Evolutionary conservation across 1,140 invertebrate genomes (phyloP), one percentile per base, ranked within the genome.

Genomic region (Penaeus indicus): DNA sequence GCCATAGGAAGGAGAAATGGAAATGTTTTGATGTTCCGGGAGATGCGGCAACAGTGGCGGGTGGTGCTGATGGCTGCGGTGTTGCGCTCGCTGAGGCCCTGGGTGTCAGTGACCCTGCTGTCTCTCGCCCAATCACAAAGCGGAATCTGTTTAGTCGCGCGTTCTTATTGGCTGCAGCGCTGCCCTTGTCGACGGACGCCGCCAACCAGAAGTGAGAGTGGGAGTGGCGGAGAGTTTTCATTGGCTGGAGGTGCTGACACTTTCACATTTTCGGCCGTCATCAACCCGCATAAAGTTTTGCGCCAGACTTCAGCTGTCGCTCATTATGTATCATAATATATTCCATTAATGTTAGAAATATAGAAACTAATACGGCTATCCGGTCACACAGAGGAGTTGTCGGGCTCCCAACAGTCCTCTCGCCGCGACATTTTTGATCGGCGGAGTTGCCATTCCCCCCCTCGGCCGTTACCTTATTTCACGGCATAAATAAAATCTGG

Each of bases 61-160:
- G 67, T 54, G 54, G 54, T 27, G 67, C 38, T 77, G 69, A 61
- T 72, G 84, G 84, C 77, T 67, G 77, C 69, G 84, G 47, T 60
- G 84, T 85, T 72, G 84, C 84, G 84, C 84, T 67, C 84, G 72
- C 72, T 16, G 84, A 85, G 84, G 72, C 84, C 72, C 32, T 21
- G 78, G 85, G 85, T 87, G 85, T 87, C 85, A 87, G 62, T 87
- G 85, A 87, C 85, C 85, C 67, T 69, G 67, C 62, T 60, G 63
- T 38, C 85, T 82, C 78, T 60, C 47, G 62, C 18, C 85, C 85
- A 87, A 87, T 87, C 80, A 79, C 79, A 87, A 87, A 87, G 63
- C 85, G 75, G 78, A 25, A 21, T 81, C 47, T 21, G 27, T 32
- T 42, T 81, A 87, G 81, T 87, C 85, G 61, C 32, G 85, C 78